Evolutionary conservation across 2,113 vertebrate species (phyloP).

Genomic region (Istiophorus platypterus): DNA sequence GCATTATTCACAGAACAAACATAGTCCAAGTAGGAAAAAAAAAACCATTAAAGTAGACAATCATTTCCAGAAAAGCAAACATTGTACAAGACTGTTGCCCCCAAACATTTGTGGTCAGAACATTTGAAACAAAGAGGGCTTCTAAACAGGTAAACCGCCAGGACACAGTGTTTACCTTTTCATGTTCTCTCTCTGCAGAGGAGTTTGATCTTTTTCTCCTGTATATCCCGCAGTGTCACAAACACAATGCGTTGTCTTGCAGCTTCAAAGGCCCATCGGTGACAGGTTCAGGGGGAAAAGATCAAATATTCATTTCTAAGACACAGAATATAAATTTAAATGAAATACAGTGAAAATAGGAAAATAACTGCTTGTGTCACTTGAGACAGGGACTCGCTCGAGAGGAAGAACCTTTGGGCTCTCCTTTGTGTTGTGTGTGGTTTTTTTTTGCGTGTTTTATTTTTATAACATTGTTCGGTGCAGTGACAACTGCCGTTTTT

Average conservation of each 20-base stretch:
- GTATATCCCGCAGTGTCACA: slow-evolving; percentile 82
- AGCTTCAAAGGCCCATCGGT: slow-evolving; percentile 84
- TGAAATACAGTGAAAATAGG: slow-evolving; percentile 76
- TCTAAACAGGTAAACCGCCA: slow-evolving; percentile 79
- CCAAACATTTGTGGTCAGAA: slow-evolving; percentile 74
- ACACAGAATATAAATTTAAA: slow-evolving; percentile 82
- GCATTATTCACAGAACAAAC: slow-evolving; percentile 50
- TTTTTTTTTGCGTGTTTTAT: slow-evolving; percentile 44
- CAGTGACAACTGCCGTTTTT: slow-evolving; percentile 14
- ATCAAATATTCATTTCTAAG: slow-evolving; percentile 85
- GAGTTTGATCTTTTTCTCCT: slow-evolving; percentile 80
- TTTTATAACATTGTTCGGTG: slow-evolving; percentile 30
- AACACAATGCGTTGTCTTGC: slow-evolving; percentile 75
- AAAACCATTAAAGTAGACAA: slow-evolving; percentile 68
- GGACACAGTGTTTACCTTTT: slow-evolving; percentile 77
- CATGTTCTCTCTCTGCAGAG: slow-evolving; percentile 66
- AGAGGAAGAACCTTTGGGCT: slow-evolving; percentile 71
- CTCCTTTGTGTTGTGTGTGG: slow-evolving; percentile 59
- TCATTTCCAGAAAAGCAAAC: slow-evolving; percentile 77
- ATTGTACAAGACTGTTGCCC: slow-evolving; percentile 60
- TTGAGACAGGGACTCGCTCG: slow-evolving; percentile 65
- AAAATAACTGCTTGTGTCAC: slow-evolving; percentile 77
- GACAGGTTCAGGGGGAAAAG: slow-evolving; percentile 82
- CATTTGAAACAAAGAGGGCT: slow-evolving; percentile 66
- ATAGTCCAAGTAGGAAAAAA: slow-evolving; percentile 25